These are phyloP conservation scores for Aphaenogaster ashmeadi DNA, from an alignment of 1,140 invertebrate genomes.

Conservation along the genomic window DNA sequence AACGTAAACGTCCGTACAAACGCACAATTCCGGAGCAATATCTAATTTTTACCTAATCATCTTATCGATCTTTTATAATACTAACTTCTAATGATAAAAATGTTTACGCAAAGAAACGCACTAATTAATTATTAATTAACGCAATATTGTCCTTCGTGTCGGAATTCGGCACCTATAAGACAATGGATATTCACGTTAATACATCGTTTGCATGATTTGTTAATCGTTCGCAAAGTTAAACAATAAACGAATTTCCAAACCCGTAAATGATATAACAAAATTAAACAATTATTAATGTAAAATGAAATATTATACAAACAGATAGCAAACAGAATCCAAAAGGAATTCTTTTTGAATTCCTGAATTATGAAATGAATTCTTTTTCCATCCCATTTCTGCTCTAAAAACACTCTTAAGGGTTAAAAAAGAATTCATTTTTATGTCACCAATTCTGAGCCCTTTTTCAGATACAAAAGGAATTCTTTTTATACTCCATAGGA, in stretches of 20 bases:
- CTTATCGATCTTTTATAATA: not conserved
- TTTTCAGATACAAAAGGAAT: too few species aligned
- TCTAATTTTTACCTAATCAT: not conserved
- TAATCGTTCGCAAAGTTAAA: not conserved
- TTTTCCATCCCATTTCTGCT: too few species aligned
- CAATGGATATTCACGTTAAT: not conserved
- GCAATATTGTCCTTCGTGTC: not conserved
- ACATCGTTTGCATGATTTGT: not conserved
- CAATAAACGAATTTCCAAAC: not conserved
- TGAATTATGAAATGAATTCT: too few species aligned
- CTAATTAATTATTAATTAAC: constrained; percentile 8
- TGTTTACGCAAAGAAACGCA: not conserved
- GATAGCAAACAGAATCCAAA: too few species aligned
- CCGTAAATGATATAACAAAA: not conserved
- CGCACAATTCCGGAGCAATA: not conserved
- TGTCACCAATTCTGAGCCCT: too few species aligned
- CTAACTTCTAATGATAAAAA: constrained; percentile 25
- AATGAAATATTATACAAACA: not conserved
- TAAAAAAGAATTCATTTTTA: too few species aligned
- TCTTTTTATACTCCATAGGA: too few species aligned
- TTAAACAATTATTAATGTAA: constrained; percentile 4
- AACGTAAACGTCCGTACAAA: not conserved
- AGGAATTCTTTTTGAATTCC: too few species aligned
- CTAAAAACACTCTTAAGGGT: too few species aligned
- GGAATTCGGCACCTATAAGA: not conserved